Evolutionary conservation across 1,140 invertebrate genomes (phyloP).

Genomic region (Aporrectodea caliginosa): DNA sequence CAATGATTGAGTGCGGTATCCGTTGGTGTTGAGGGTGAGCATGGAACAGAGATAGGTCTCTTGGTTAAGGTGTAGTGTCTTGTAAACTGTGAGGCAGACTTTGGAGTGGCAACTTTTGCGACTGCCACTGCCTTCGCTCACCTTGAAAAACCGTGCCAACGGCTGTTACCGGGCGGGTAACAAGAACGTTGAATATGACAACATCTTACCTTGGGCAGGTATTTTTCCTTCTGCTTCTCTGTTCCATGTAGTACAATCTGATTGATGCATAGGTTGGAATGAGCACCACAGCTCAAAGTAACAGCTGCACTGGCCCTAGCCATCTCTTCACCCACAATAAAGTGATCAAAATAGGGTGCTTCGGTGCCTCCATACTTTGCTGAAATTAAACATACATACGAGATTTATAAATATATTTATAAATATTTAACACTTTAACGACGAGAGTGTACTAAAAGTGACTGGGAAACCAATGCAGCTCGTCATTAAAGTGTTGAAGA

Average conservation of each 20-base stretch:
- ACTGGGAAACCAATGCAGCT: background rate
- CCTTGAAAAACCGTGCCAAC: too few species aligned
- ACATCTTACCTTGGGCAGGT: slow-evolving; percentile 81
- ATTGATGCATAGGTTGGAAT: slow-evolving; percentile 97
- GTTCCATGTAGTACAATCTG: slow-evolving; percentile 92
- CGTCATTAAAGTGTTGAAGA: background rate
- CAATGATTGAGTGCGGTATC: too few species aligned
- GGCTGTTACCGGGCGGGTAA: too few species aligned
- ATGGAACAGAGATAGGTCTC: too few species aligned
- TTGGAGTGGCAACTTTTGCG: too few species aligned
- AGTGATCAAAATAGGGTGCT: slow-evolving; percentile 85
- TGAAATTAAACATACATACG: slow-evolving; percentile 34
- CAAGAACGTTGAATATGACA: too few species aligned
- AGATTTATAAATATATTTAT: background rate
- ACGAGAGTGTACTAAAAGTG: background rate
- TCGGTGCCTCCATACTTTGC: slow-evolving; percentile 88
- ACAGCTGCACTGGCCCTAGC: slow-evolving; percentile 79
- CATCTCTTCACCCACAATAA: slow-evolving; percentile 90
- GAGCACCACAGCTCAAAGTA: slow-evolving; percentile 89
- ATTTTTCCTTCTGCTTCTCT: slow-evolving; percentile 86
- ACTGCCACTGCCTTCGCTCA: too few species aligned
- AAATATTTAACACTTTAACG: background rate
- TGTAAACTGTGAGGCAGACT: too few species aligned
- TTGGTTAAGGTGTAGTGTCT: too few species aligned
- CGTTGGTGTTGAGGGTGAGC: too few species aligned